phyloP scores from a whole-genome alignment of 2,888 invertebrate genomes.

The Empis livida region DNA sequence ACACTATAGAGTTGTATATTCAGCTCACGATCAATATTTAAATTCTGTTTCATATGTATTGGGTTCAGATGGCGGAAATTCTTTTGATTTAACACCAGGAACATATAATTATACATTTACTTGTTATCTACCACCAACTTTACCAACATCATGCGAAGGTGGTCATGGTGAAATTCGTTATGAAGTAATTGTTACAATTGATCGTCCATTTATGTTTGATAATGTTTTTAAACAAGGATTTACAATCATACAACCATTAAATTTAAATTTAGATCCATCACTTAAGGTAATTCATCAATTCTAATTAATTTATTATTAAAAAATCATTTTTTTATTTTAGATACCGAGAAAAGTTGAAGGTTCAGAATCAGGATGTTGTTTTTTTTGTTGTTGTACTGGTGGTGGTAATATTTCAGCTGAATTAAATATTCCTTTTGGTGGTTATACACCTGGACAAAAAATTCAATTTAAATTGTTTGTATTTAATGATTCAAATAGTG shows the following conservation, averaged over 20 bases:
- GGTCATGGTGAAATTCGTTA: conserved; percentile 63
- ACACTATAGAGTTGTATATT: conserved; percentile 17
- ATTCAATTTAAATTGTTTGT: conserved; percentile 53
- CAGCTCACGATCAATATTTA: conserved; percentile 28
- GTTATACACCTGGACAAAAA: conserved; percentile 62
- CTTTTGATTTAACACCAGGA: conserved; percentile 53
- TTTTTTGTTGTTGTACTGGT: conserved; percentile 51
- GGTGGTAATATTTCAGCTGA: conserved; percentile 55
- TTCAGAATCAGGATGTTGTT: conserved; percentile 48
- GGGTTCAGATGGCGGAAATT: conserved; percentile 35
- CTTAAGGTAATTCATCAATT: conserved; percentile 37
- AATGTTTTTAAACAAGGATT: background rate
- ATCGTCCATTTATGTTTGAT: conserved; percentile 74
- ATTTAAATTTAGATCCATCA: conserved; percentile 59
- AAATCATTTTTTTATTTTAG: background rate
- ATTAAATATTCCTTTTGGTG: conserved; percentile 50
- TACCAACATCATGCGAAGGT: conserved; percentile 68
- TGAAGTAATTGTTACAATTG: conserved; percentile 60
- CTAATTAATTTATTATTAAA: background rate
- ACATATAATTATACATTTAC: conserved; percentile 26
- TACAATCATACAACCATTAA: conserved; percentile 61
- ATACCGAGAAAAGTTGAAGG: conserved; percentile 18
- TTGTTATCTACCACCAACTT: conserved; percentile 28
- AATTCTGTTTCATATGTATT: conserved; percentile 24
- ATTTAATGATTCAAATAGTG: conserved; percentile 60